A percentile compares a stretch with the other conserved stretches of the same genome.
Conservation (phyloP, 1,140 invertebrate species). For the Temnothorax nylanderi region DNA sequence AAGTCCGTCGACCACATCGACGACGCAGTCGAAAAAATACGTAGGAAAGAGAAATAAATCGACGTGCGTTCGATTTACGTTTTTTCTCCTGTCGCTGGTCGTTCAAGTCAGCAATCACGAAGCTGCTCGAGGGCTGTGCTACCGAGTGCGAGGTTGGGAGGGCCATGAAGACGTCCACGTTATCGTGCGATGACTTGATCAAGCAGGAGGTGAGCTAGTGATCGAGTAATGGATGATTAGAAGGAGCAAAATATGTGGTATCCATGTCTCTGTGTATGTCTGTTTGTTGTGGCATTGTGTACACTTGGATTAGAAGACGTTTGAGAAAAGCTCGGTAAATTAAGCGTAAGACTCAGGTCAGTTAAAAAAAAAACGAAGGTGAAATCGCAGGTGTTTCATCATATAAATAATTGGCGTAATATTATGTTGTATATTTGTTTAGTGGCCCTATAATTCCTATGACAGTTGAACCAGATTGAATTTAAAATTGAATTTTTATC, state of each 20-base stretch:
- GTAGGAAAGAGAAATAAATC: conserved; percentile 6
- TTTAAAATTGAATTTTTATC: background rate
- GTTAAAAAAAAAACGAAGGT: background rate
- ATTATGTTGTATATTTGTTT: background rate
- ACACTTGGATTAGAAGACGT: conserved; percentile 4
- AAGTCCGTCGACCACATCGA: background rate
- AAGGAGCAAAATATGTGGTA: conserved; percentile 8
- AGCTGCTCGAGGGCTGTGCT: conserved; percentile 49
- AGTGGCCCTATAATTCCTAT: background rate
- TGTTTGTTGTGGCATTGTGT: background rate
- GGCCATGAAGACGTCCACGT: conserved; percentile 80
- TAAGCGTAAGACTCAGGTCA: background rate
- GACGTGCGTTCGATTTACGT: conserved; percentile 6
- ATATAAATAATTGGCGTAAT: background rate
- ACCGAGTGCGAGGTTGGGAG: conserved; percentile 68
- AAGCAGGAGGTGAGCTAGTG: conserved; percentile 81
- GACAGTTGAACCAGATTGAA: background rate
- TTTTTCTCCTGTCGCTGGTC: conserved; percentile 24
- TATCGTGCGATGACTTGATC: conserved; percentile 77
- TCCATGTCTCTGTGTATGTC: background rate
- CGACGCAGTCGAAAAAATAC: background rate
- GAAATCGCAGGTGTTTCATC: background rate
- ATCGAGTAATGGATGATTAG: background rate
- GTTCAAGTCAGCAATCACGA: conserved; percentile 51
- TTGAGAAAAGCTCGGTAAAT: conserved; percentile 14